These are phyloP conservation scores for Peromyscus eremicus DNA, from an alignment of 2,797 vertebrate genomes.

Conservation along the genomic window DNA sequence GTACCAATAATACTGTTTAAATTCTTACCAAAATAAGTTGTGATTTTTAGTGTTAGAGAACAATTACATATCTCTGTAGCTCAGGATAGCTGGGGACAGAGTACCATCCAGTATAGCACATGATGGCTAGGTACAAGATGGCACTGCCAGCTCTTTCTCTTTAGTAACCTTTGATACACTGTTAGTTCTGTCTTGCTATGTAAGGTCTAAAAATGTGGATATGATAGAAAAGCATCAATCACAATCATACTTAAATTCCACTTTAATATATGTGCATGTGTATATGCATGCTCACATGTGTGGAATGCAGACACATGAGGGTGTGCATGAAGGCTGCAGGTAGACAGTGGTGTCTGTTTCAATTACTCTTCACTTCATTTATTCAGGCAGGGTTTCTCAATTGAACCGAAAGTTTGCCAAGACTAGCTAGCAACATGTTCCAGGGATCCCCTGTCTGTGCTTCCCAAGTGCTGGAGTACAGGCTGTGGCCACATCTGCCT, in stretches of 20 bases:
- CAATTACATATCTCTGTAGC: not conserved
- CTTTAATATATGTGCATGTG: not conserved
- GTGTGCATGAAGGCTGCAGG: too few relatives aligned
- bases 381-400: not conserved
- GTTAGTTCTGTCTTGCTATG: slow-evolving; percentile 36
- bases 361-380: not conserved
- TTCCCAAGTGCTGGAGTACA: not conserved
- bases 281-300: not conserved
- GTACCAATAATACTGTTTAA: not conserved
- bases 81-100: not conserved
- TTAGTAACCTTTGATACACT: slow-evolving; percentile 8
- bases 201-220: slow-evolving; percentile 47
- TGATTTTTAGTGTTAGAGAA: not conserved
- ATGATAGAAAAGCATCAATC: slow-evolving; percentile 4
- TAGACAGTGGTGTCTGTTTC: not conserved
- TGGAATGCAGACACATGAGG: not conserved
- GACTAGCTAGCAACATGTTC: not conserved
- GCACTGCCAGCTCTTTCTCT: not conserved
- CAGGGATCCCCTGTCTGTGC: not conserved
- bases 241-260: not conserved
- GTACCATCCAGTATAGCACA: not conserved
- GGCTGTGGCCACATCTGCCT: not conserved
- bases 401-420: not conserved
- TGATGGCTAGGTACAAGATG: slow-evolving; percentile 7
- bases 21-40: slow-evolving; percentile 4